Evolutionary conservation across 2,888 invertebrate species (phyloP).

Genomic region (Heteromurus nitidus): DNA sequence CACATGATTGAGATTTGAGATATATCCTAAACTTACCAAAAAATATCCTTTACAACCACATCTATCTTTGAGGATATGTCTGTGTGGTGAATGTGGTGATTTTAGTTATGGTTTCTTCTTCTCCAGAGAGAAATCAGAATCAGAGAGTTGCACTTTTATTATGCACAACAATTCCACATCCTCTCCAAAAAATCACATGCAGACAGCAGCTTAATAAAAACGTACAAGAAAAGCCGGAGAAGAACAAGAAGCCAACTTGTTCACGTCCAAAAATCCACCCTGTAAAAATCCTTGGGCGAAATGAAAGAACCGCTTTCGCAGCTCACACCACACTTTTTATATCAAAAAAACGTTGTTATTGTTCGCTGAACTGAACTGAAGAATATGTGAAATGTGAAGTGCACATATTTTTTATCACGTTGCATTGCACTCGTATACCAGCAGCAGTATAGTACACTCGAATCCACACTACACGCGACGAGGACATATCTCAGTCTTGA

Average conservation of each 20-base stretch:
- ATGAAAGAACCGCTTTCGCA: background rate
- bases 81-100: background rate
- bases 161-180: background rate
- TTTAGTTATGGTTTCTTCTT: background rate
- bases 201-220: background rate
- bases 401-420: background rate
- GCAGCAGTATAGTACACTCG: background rate
- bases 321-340: too few species aligned
- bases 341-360: too few species aligned
- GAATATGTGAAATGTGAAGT: background rate
- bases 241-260: background rate
- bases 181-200: too few species aligned
- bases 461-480: background rate
- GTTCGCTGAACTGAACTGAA: too few species aligned
- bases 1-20: too few species aligned
- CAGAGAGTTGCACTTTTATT: background rate
- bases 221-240: background rate
- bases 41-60: too few species aligned
- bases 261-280: slow-evolving; percentile 4
- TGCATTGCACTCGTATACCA: background rate
- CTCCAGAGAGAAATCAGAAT: background rate
- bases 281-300: slow-evolving; percentile 2
- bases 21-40: too few species aligned
- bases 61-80: too few species aligned
- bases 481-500: background rate